Evolutionary conservation across 2,888 invertebrate genomes (phyloP).

Genomic region (Cremastobaeus sp.): DNA sequence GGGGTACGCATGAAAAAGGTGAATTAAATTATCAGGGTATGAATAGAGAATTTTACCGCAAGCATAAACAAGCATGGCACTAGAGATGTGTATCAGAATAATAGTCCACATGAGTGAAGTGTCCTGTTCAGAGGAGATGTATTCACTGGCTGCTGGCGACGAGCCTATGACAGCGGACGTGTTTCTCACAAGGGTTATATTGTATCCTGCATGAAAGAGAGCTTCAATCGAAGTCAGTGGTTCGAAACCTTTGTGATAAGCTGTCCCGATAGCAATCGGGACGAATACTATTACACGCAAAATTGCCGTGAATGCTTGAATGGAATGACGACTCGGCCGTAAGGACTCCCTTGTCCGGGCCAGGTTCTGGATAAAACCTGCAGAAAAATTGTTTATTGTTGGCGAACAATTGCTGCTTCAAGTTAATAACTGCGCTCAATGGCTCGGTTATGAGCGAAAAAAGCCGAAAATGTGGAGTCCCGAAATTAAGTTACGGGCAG

Average conservation of each 20-base stretch:
- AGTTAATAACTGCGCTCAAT: constrained; percentile 9
- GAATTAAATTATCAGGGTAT: too few species aligned
- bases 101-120: constrained; percentile 80
- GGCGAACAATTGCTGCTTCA: constrained; percentile 4
- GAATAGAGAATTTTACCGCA: constrained; percentile 74
- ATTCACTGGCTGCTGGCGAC: constrained; percentile 1
- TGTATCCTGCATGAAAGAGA: constrained; percentile 60
- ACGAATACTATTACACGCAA: constrained; percentile 89
- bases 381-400: constrained; percentile 26
- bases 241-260: constrained; percentile 72
- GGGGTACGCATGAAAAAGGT: not conserved
- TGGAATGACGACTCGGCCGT: constrained; percentile 83
- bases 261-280: constrained; percentile 81
- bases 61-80: constrained; percentile 84
- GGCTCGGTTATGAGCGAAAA: constrained; percentile 20
- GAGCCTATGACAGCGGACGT: not conserved
- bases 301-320: constrained; percentile 85
- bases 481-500: constrained; percentile 49
- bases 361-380: constrained; percentile 71
- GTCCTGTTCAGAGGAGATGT: constrained; percentile 36
- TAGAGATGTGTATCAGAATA: constrained; percentile 82
- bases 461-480: constrained; percentile 18
- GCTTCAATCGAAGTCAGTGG: constrained; percentile 68
- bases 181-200: constrained; percentile 66
- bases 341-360: constrained; percentile 80